These are phyloP conservation scores for Neelides folsomi DNA, from an alignment of 2,888 invertebrate species.

Conservation along the genomic window DNA sequence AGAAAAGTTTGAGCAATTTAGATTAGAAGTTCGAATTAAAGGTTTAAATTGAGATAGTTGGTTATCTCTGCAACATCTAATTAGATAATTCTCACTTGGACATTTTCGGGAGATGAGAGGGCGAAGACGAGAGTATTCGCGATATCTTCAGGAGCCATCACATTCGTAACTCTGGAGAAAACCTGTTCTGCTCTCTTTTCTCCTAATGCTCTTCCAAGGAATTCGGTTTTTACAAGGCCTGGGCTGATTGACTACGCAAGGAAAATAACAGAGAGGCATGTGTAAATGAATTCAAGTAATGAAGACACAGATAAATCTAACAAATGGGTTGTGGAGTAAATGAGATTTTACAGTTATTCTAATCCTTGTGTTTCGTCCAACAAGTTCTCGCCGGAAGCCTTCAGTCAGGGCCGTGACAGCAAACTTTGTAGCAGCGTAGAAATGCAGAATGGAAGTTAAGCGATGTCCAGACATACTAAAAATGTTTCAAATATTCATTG, in stretches of 20 bases:
- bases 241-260: slow-evolving; percentile 29
- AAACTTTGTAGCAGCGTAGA: slow-evolving; percentile 46
- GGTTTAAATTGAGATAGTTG: background rate
- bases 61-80: background rate
- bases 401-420: slow-evolving; percentile 45
- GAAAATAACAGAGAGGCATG: background rate
- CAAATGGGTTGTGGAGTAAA: slow-evolving; percentile 1
- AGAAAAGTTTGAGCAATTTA: background rate
- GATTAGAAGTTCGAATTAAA: background rate
- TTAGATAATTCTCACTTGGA: slow-evolving; percentile 39
- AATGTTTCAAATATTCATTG: too few species aligned
- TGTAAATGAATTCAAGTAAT: background rate
- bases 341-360: slow-evolving; percentile 34
- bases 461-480: slow-evolving; percentile 37
- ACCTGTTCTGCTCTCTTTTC: slow-evolving; percentile 34
- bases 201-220: slow-evolving; percentile 16
- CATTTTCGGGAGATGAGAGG: slow-evolving; percentile 48
- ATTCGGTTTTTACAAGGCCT: slow-evolving; percentile 28
- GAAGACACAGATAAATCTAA: background rate
- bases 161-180: slow-evolving; percentile 37
- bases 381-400: slow-evolving; percentile 44
- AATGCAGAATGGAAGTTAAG: slow-evolving; percentile 33
- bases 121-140: slow-evolving; percentile 50
- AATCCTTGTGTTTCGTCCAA: slow-evolving; percentile 39
- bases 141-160: slow-evolving; percentile 46